A percentile compares a stretch with the other conserved stretches of the same genome.
These are phyloP conservation scores for Tubulanus polymorphus DNA, from an alignment of 2,888 invertebrate genomes.

Conservation along the genomic window DNA sequence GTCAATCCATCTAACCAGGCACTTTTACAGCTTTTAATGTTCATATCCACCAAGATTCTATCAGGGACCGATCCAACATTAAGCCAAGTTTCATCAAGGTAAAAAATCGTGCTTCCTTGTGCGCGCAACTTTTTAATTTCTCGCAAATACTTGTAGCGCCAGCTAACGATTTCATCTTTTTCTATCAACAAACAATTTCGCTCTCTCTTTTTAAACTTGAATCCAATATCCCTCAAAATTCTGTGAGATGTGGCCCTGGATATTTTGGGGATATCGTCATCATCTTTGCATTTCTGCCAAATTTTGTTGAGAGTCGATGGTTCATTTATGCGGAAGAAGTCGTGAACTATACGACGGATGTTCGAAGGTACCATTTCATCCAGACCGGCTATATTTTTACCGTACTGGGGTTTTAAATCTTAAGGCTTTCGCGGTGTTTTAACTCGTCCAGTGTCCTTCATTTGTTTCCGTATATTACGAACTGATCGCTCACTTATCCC, in stretches of 20 bases:
- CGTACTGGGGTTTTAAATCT: too few relatives aligned
- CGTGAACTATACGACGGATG: not conserved
- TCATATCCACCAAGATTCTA: not conserved
- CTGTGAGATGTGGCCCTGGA: not conserved
- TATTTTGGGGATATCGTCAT: not conserved
- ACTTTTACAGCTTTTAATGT: not conserved
- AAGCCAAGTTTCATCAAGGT: not conserved
- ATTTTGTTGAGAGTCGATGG: not conserved
- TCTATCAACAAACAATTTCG: not conserved
- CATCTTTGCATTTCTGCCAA: not conserved
- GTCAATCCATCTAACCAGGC: not conserved
- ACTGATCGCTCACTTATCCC: too few relatives aligned
- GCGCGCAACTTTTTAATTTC: not conserved
- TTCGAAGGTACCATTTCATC: too few relatives aligned
- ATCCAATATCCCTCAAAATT: not conserved
- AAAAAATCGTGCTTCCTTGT: not conserved
- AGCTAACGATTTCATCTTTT: not conserved
- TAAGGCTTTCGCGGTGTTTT: too few relatives aligned
- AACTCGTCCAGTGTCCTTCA: too few relatives aligned
- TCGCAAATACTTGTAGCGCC: not conserved
- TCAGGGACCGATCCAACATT: not conserved
- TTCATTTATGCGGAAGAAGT: not conserved
- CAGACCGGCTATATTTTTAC: too few relatives aligned
- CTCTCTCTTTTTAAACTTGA: not conserved
- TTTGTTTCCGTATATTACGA: too few relatives aligned